Percentiles rank a stretch among this genome's conserved stretches.
Conservation (phyloP, 2,113 vertebrate species). For the Meleagris gallopavo region DNA sequence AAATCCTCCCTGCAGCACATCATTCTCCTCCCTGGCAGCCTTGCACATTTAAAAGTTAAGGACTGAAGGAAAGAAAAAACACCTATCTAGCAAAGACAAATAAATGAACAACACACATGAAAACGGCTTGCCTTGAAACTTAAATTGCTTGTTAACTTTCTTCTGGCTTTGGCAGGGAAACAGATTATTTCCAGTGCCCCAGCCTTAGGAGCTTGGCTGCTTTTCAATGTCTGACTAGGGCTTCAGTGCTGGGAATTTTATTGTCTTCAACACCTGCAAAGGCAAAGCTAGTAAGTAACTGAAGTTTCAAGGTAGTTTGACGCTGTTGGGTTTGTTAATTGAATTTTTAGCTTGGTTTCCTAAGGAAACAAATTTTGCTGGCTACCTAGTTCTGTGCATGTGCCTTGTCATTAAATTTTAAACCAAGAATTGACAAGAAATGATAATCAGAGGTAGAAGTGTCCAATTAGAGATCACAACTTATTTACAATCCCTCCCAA, state of each 20-base stretch:
- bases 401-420: neutral
- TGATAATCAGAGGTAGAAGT: neutral
- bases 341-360: neutral
- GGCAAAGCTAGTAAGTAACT: neutral
- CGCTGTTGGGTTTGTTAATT: neutral
- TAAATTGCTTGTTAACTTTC: constrained; percentile 47
- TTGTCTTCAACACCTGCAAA: constrained; percentile 34
- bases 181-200: constrained; percentile 9
- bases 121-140: constrained; percentile 38
- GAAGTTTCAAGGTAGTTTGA: constrained; percentile 3
- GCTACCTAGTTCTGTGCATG: neutral
- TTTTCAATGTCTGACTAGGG: neutral
- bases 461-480: neutral
- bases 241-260: neutral
- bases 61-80: neutral
- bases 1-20: neutral
- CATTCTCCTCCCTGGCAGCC: neutral
- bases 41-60: neutral
- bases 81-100: neutral
- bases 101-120: neutral
- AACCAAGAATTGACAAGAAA: neutral
- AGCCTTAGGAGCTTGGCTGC: constrained; percentile 2
- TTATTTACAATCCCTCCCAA: neutral
- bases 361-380: neutral
- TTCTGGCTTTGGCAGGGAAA: constrained; percentile 24